phyloP scores from a whole-genome alignment of 2,797 vertebrate species.

The Alcedo quadribrachys region DNA sequence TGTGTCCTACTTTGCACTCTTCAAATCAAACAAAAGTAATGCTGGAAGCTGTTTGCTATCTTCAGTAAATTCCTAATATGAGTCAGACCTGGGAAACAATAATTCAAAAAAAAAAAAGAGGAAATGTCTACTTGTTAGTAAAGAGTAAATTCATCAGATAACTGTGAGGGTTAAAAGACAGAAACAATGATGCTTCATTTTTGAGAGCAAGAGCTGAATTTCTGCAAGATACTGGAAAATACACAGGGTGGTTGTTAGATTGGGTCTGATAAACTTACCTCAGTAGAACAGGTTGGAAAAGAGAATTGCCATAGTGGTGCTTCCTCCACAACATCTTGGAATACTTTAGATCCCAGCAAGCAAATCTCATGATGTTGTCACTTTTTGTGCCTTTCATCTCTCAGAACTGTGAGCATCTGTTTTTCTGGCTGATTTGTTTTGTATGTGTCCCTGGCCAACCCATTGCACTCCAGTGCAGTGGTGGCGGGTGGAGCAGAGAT shows the following conservation, averaged over 20 bases:
- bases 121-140: background rate
- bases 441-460: background rate
- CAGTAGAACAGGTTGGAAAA: background rate
- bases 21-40: background rate
- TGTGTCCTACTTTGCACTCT: background rate
- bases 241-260: background rate
- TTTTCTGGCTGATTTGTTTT: background rate
- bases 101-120: background rate
- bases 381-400: background rate
- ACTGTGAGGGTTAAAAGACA: background rate
- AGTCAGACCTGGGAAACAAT: background rate
- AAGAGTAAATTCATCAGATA: background rate
- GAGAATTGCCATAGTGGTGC: background rate
- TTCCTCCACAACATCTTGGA: background rate
- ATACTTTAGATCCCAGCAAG: background rate
- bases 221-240: background rate
- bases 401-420: background rate
- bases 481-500: background rate
- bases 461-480: accelerated
- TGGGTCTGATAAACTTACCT: background rate
- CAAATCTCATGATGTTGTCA: background rate
- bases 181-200: background rate
- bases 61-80: background rate
- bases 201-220: background rate
- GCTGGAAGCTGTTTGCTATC: background rate